Evolutionary conservation across 2,113 vertebrate genomes (phyloP).

Genomic region (Proteles cristata): DNA sequence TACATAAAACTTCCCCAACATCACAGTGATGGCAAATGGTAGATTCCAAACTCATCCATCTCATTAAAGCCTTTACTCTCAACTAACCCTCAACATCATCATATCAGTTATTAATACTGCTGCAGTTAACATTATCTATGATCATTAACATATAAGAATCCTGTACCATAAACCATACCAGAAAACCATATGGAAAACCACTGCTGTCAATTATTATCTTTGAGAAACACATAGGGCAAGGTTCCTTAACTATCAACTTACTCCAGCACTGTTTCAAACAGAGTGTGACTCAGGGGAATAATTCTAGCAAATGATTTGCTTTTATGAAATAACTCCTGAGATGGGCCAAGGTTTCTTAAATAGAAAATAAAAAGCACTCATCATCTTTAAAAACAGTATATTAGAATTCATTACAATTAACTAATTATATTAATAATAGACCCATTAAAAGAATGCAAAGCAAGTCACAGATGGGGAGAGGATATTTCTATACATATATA

Average conservation of each 20-base stretch:
- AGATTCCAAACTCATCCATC: not conserved
- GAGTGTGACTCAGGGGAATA: not conserved
- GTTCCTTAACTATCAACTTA: not conserved
- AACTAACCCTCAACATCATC: not conserved
- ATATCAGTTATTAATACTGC: not conserved
- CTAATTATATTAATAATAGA: constrained; percentile 6
- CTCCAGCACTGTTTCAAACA: not conserved
- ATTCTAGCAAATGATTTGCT: constrained; percentile 9
- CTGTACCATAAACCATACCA: not conserved
- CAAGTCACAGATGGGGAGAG: not conserved
- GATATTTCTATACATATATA: not conserved
- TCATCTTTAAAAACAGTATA: not conserved
- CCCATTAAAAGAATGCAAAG: not conserved
- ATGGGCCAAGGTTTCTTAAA: not conserved
- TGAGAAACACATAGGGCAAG: not conserved
- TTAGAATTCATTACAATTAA: not conserved
- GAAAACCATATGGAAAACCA: not conserved
- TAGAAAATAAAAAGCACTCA: constrained; percentile 1
- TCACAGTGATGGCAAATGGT: not conserved
- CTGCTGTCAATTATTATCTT: not conserved
- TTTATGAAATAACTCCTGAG: not conserved
- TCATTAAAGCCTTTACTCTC: not conserved
- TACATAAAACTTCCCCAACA: not conserved
- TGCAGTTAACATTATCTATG: not conserved
- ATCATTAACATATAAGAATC: not conserved